Conservation (phyloP, 2,888 invertebrate genomes). For the Marronus borbonicus region DNA sequence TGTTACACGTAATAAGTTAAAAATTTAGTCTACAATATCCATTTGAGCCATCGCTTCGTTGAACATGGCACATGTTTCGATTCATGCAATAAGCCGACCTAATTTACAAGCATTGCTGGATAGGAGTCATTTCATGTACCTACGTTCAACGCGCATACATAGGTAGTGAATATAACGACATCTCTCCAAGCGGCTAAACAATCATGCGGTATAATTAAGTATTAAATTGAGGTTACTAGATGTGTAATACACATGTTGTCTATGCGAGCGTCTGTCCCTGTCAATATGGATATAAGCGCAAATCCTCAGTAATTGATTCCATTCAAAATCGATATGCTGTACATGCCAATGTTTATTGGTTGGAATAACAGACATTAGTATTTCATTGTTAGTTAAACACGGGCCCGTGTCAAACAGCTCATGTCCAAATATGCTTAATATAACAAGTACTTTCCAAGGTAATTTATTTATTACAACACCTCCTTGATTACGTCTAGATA, state of each 20-base stretch:
- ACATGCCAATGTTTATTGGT: background rate
- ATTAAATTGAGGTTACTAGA: constrained; percentile 14
- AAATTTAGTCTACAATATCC: background rate
- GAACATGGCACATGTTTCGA: background rate
- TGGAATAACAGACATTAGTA: background rate
- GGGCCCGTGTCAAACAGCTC: too few relatives aligned
- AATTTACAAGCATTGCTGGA: background rate
- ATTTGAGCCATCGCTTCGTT: background rate
- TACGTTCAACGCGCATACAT: background rate
- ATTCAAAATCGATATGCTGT: background rate
- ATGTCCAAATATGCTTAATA: too few relatives aligned
- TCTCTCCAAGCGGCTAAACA: constrained; percentile 8
- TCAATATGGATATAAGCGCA: background rate
- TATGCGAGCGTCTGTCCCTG: background rate
- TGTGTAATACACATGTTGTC: constrained; percentile 2
- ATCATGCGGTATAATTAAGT: constrained; percentile 12
- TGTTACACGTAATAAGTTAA: too few relatives aligned
- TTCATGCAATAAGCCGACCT: constrained; percentile 12
- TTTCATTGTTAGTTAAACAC: background rate
- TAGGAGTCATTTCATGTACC: background rate
- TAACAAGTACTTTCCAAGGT: too few relatives aligned
- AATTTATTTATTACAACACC: too few relatives aligned
- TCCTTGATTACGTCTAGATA: too few relatives aligned
- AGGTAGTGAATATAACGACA: background rate
- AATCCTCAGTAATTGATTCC: background rate